Evolutionary conservation across 2,888 invertebrate species (phyloP), one percentile per base, ranked within the genome.

Genomic region (Bembecia ichneumoniformis): DNA sequence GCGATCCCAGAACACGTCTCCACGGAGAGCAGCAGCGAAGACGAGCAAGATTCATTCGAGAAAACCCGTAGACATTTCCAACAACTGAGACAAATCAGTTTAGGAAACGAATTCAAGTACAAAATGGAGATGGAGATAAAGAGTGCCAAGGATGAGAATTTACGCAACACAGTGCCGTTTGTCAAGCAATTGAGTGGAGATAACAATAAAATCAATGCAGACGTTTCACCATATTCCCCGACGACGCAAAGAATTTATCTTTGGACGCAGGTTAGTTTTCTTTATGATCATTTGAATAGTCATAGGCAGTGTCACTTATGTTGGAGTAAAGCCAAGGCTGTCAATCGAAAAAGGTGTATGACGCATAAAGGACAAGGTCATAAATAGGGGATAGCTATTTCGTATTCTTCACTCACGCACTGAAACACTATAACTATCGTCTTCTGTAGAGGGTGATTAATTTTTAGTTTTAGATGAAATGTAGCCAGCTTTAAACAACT

Each of bases 41-140:
- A 87, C 77, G 88, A 88, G 56, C 81, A 82, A 52, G 84, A 87
- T 57, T 89, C 90, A 51, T 90, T 89, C 59, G 81, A 88, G 57
- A 82, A 88, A 35, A 89, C 90, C 13, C 77, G 91, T 16, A 89
- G 89, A 51, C 89, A 88, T 64, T 91, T 90, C 64, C 91, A 91
- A 64, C 89, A 90, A 60, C 78, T 90, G 54, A 87, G 90, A 49
- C 89, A 90, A 61, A 88, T 90, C 54, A 91, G 91, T 70, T 77
- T 89, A 63, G 91, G 90, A 55, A 90, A 90, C 73, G 89, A 89
- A 58, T 90, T 89, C 60, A 91, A 88, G 77, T 87, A 87, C 74
- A 88, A 87, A 63, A 87, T 88, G 86, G 90, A 91, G 73, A 90
- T 91, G 91, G 91, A 91, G 71, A 90, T 89, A 49, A 90, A 89